A percentile compares a stretch with the other conserved stretches of the same genome.
Conservation (phyloP, 2,113 vertebrate genomes). For the Hystrix brachyura region DNA sequence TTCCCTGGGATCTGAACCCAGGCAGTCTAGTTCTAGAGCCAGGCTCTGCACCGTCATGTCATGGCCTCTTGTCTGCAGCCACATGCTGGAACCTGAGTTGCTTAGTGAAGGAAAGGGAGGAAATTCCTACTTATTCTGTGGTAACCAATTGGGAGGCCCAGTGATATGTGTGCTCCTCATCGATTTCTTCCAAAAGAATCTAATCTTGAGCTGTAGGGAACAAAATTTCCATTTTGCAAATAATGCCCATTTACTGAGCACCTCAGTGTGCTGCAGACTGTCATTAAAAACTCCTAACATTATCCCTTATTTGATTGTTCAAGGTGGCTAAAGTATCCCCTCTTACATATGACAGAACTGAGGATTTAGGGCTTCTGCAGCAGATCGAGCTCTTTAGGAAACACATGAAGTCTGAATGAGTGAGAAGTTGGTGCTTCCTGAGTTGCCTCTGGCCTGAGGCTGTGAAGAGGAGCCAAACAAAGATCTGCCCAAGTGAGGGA, state of each 20-base stretch:
- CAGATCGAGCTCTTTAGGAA: background rate
- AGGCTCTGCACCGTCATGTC: background rate
- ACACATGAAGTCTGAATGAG: background rate
- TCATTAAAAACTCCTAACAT: background rate
- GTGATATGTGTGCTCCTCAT: background rate
- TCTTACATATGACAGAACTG: background rate
- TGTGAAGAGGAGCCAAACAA: background rate
- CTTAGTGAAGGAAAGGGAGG: background rate
- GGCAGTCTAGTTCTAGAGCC: background rate
- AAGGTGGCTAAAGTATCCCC: background rate
- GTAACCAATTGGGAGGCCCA: background rate
- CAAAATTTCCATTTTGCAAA: conserved; percentile 11
- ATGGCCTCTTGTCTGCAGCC: background rate
- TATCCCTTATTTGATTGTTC: background rate
- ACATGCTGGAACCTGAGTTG: background rate
- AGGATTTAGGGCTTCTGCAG: background rate
- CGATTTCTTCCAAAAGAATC: background rate
- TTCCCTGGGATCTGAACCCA: background rate
- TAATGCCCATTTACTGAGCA: background rate
- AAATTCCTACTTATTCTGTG: background rate
- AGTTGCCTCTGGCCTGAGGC: background rate
- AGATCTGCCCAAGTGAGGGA: background rate
- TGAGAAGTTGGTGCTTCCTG: background rate
- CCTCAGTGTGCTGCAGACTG: background rate
- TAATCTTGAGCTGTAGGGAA: background rate